Evolutionary conservation across 2,113 vertebrate species (phyloP).

Genomic region (Hiodon alosoides): DNA sequence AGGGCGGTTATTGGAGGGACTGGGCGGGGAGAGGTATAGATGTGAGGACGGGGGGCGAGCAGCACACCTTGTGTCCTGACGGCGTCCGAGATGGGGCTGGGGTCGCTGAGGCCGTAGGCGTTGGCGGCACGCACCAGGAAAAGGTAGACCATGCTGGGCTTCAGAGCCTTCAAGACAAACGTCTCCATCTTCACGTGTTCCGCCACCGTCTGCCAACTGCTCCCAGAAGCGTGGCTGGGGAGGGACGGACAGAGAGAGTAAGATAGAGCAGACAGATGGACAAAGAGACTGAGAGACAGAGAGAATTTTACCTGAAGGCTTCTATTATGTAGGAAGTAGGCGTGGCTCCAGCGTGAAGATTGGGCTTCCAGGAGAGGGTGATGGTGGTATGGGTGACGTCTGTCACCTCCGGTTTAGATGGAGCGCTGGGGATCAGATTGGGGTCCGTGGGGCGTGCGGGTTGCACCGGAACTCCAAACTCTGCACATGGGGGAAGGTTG

Average conservation of each 20-base stretch:
- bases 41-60: neutral
- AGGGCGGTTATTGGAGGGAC: too few relatives aligned
- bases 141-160: slow-evolving; percentile 92
- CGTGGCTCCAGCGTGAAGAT: slow-evolving; percentile 88
- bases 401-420: slow-evolving; percentile 86
- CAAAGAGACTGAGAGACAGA: neutral
- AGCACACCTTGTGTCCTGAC: slow-evolving; percentile 92
- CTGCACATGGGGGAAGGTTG: slow-evolving; percentile 51
- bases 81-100: slow-evolving; percentile 93
- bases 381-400: slow-evolving; percentile 89
- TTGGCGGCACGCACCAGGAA: slow-evolving; percentile 96
- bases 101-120: slow-evolving; percentile 94
- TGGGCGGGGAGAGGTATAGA: neutral
- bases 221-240: slow-evolving; percentile 87
- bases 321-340: slow-evolving; percentile 98
- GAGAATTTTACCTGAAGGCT: slow-evolving; percentile 82
- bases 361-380: slow-evolving; percentile 87
- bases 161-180: slow-evolving; percentile 84
- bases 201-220: slow-evolving; percentile 96
- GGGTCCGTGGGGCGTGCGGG: slow-evolving; percentile 92
- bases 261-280: too few relatives aligned
- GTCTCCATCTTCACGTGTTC: slow-evolving; percentile 92
- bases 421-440: slow-evolving; percentile 93
- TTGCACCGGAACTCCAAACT: slow-evolving; percentile 88
- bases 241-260: neutral